These are phyloP conservation scores for Rhamnusium bicolor DNA, from an alignment of 2,888 invertebrate genomes.

Conservation along the genomic window DNA sequence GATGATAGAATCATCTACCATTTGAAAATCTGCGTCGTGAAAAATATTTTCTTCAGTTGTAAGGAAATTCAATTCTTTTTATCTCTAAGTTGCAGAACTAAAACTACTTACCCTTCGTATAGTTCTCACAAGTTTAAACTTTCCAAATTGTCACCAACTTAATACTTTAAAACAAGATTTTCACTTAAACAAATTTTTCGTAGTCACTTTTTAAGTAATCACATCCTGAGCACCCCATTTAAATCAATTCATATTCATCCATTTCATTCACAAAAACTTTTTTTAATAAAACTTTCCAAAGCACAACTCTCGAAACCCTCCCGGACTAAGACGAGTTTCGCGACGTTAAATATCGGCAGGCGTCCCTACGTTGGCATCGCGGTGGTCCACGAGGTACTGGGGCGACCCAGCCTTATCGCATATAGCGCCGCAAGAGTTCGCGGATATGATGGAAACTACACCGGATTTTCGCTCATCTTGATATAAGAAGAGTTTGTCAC, in stretches of 20 bases:
- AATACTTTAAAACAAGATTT: conserved; percentile 32
- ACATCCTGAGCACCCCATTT: conserved; percentile 29
- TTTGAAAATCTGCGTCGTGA: no score
- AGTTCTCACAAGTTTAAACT: conserved; percentile 11
- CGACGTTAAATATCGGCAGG: conserved; percentile 29
- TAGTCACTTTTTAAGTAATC: conserved; percentile 29
- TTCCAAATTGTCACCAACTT: conserved; percentile 38
- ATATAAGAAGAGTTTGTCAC: conserved; percentile 24
- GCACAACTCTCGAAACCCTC: conserved; percentile 20
- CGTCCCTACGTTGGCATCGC: conserved; percentile 54
- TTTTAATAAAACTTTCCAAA: conserved; percentile 36
- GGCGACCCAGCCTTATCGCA: conserved; percentile 63
- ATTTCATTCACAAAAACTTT: conserved; percentile 20
- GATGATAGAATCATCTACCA: no score
- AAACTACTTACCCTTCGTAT: conserved; percentile 34
- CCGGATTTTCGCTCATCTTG: conserved; percentile 38
- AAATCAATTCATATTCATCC: conserved; percentile 13
- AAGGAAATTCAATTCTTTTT: no score
- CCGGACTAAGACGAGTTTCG: conserved; percentile 35
- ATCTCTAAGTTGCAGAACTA: no score
- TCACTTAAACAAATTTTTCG: conserved; percentile 32
- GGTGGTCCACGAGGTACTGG: conserved; percentile 64
- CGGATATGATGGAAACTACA: conserved; percentile 57
- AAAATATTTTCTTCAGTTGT: no score
- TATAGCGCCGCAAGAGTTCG: conserved; percentile 61